Percentiles rank a stretch among this genome's conserved stretches.
These are phyloP conservation scores for Clarias laeviceps DNA, from an alignment of 2,797 vertebrate genomes.

Conservation along the genomic window DNA sequence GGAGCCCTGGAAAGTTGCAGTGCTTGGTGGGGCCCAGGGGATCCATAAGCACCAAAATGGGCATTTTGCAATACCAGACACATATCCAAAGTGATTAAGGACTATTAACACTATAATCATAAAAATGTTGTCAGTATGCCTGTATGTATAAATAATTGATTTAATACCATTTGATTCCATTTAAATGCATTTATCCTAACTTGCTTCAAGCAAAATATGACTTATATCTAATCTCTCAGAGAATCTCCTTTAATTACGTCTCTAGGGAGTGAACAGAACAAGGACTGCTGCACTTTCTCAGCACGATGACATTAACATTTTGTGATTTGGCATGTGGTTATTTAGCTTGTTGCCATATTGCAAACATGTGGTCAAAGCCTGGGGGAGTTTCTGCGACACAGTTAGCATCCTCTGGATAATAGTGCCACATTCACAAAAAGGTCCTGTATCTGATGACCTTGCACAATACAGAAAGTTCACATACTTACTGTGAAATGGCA, in stretches of 20 bases:
- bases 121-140: neutral
- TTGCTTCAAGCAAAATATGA: constrained; percentile 30
- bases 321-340: constrained; percentile 56
- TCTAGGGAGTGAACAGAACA: constrained; percentile 38
- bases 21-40: neutral
- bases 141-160: neutral
- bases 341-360: constrained; percentile 61
- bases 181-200: constrained; percentile 26
- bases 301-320: constrained; percentile 48
- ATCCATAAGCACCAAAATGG: constrained; percentile 4
- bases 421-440: constrained; percentile 63
- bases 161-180: constrained; percentile 5
- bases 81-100: neutral
- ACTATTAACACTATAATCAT: neutral
- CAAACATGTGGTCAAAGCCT: constrained; percentile 61
- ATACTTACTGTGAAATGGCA: constrained; percentile 50
- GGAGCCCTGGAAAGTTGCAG: neutral
- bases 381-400: constrained; percentile 59
- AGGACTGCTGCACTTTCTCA: constrained; percentile 61
- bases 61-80: neutral
- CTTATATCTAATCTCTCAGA: constrained; percentile 43
- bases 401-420: constrained; percentile 68
- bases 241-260: constrained; percentile 41
- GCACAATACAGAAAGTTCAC: constrained; percentile 60
- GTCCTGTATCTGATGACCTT: constrained; percentile 73